Evolutionary conservation across 2,113 vertebrate genomes (phyloP).

Genomic region (Calyptomena viridis): DNA sequence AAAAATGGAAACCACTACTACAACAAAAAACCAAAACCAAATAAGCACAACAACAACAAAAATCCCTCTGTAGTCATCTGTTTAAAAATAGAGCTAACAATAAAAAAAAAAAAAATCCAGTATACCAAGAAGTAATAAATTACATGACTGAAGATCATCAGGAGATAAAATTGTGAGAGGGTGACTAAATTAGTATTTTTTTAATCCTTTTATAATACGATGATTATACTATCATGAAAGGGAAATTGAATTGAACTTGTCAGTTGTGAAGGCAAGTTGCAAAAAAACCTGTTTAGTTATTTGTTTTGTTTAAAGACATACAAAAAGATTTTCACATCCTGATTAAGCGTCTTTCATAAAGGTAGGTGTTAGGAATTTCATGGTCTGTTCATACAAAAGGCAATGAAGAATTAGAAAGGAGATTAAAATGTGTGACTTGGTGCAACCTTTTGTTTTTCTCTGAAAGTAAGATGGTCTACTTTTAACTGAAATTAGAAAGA

Average conservation of each 20-base stretch:
- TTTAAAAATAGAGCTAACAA: neutral
- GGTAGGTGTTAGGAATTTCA: neutral
- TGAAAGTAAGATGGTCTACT: neutral
- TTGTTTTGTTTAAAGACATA: neutral
- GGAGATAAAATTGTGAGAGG: neutral
- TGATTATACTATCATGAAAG: neutral
- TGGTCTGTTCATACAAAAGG: neutral
- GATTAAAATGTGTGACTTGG: neutral
- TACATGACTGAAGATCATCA: neutral
- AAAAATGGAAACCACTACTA: too few relatives aligned
- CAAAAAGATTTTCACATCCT: neutral
- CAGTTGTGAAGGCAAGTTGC: neutral
- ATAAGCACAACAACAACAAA: neutral
- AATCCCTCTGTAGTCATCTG: accelerated
- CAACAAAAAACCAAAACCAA: too few relatives aligned
- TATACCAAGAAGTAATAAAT: neutral
- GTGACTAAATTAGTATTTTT: neutral
- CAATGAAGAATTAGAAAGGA: neutral
- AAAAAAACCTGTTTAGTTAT: neutral
- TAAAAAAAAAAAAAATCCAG: neutral
- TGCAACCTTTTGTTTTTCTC: neutral
- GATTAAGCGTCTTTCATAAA: neutral
- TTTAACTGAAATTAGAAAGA: neutral
- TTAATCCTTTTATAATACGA: neutral
- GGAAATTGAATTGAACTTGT: neutral